Evolutionary conservation across 2,888 invertebrate species (phyloP).

Genomic region (Lasius fuliginosus): DNA sequence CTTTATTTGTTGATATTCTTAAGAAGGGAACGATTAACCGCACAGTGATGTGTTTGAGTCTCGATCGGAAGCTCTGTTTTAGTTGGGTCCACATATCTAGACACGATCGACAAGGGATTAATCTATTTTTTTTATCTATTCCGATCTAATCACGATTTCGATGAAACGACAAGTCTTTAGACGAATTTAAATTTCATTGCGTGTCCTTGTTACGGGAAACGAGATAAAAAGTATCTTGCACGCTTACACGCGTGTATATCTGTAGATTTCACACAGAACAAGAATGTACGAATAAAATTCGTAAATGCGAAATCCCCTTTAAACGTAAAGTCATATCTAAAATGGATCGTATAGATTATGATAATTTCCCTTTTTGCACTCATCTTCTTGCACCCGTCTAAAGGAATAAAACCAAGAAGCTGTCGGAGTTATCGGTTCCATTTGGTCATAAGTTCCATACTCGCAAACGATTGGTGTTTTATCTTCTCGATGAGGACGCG

Average conservation of each 20-base stretch:
- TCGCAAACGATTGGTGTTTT: not conserved
- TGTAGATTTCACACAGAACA: not conserved
- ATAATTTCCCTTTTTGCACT: not conserved
- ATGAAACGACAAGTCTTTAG: not conserved
- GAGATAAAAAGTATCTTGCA: not conserved
- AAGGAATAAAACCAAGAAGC: not conserved
- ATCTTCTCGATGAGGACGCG: not conserved
- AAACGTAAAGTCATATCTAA: slow-evolving; percentile 1
- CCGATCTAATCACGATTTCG: not conserved
- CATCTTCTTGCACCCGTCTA: not conserved
- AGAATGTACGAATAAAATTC: not conserved
- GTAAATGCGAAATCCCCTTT: not conserved
- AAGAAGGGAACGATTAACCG: not conserved
- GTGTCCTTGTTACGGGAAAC: not conserved
- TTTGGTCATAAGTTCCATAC: not conserved
- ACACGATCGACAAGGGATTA: not conserved
- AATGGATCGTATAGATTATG: not conserved
- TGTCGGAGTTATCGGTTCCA: slow-evolving; percentile 15
- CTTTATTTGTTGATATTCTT: slow-evolving; percentile 12
- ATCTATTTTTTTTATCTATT: not conserved
- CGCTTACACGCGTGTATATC: not conserved
- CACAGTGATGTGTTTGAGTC: not conserved
- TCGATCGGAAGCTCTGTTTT: not conserved
- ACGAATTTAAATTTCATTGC: not conserved
- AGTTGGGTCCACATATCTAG: not conserved